Percentiles rank a stretch among this genome's conserved stretches.
These are phyloP conservation scores for Leptopilina syphax DNA, from an alignment of 2,888 invertebrate species.

Conservation along the genomic window DNA sequence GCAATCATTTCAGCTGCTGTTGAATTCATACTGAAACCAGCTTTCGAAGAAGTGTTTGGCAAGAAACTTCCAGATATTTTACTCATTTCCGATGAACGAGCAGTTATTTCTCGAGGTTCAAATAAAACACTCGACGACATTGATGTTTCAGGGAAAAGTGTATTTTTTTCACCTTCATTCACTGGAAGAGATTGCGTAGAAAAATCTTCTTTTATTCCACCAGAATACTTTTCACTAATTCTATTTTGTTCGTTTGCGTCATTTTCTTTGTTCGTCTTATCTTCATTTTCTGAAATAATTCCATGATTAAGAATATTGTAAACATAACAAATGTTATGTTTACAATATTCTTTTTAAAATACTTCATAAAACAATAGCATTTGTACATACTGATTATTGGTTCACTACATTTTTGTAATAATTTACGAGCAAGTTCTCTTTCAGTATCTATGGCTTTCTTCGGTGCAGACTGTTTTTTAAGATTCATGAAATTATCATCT, in stretches of 20 bases:
- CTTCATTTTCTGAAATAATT: neutral
- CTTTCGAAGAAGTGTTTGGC: slow-evolving; percentile 47
- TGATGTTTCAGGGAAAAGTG: neutral
- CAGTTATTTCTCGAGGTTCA: slow-evolving; percentile 71
- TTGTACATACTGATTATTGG: slow-evolving; percentile 23
- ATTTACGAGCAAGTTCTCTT: slow-evolving; percentile 66
- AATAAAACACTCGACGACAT: slow-evolving; percentile 58
- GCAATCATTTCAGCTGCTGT: slow-evolving; percentile 67
- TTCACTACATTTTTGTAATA: slow-evolving; percentile 66
- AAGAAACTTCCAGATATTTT: slow-evolving; percentile 55
- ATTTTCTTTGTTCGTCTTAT: slow-evolving; percentile 69
- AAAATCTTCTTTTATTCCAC: slow-evolving; percentile 52
- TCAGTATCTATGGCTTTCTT: slow-evolving; percentile 57
- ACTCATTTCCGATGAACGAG: slow-evolving; percentile 68
- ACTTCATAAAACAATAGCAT: neutral
- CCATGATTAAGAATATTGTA: neutral
- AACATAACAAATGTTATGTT: too few species aligned
- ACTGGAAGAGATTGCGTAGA: neutral
- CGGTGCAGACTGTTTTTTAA: slow-evolving; percentile 48
- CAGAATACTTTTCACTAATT: slow-evolving; percentile 41
- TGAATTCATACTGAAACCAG: slow-evolving; percentile 63
- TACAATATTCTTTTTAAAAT: too few species aligned
- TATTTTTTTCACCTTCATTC: neutral
- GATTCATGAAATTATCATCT: slow-evolving; percentile 56
- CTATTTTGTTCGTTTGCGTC: slow-evolving; percentile 65